A percentile compares a stretch with the other conserved stretches of the same genome.
Conservation (phyloP, 64 coral and sea anemone genomes). For the Stylophora pistillata region DNA sequence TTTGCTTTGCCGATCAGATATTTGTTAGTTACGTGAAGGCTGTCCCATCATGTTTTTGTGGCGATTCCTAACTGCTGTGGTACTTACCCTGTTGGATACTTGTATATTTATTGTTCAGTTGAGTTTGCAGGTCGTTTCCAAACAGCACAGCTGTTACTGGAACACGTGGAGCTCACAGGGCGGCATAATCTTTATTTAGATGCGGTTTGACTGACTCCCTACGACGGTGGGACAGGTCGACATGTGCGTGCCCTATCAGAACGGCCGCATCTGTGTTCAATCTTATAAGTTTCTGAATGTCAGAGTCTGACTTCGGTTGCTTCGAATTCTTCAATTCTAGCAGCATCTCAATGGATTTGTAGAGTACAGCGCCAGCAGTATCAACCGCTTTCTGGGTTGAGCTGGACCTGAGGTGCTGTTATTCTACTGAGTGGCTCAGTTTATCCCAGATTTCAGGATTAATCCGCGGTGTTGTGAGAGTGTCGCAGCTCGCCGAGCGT, state of each 20-base stretch:
- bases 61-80: not conserved
- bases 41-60: not conserved
- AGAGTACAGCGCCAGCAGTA: not conserved
- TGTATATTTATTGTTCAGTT: conserved; percentile 49
- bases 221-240: conserved; percentile 18
- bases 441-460: conserved; percentile 43
- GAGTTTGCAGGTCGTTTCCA: conserved; percentile 35
- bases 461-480: conserved; percentile 13
- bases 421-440: conserved; percentile 29
- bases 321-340: conserved; percentile 14
- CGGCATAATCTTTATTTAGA: conserved; percentile 50
- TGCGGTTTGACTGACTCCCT: conserved; percentile 38
- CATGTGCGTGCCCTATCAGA: conserved; percentile 27
- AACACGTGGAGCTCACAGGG: conserved; percentile 36
- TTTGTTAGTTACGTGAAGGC: conserved; percentile 6
- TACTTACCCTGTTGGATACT: conserved; percentile 38
- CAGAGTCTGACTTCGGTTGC: conserved; percentile 20
- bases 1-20: not conserved
- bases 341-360: conserved; percentile 26
- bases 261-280: conserved; percentile 19
- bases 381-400: conserved; percentile 22
- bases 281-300: conserved; percentile 19
- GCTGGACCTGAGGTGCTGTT: conserved; percentile 25
- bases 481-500: conserved; percentile 26
- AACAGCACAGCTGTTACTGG: conserved; percentile 45